Percentiles rank a stretch among this genome's conserved stretches.
phyloP scores from a whole-genome alignment of 1,140 invertebrate genomes.

The Gonatopus flavifemur region DNA sequence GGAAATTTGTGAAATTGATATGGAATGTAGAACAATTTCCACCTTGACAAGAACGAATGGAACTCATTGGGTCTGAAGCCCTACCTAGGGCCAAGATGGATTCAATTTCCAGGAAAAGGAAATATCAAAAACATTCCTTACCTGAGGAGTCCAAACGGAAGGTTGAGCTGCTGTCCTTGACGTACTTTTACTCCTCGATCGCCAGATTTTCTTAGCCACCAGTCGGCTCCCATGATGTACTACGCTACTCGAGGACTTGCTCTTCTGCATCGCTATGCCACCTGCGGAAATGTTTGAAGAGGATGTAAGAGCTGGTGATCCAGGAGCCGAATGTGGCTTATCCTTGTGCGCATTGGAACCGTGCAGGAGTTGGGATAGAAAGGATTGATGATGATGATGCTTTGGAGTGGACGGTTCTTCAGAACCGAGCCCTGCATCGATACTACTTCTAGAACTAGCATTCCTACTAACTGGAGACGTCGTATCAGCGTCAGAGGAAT shows the following conservation, averaged over 20 bases:
- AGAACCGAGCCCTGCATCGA: constrained; percentile 57
- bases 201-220: constrained; percentile 81
- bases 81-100: neutral
- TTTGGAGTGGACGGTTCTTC: constrained; percentile 57
- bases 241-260: constrained; percentile 82
- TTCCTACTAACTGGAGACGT: constrained; percentile 54
- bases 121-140: too few species aligned
- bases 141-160: constrained; percentile 77
- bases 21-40: too few species aligned
- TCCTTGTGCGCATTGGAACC: constrained; percentile 60
- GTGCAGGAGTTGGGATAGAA: constrained; percentile 68
- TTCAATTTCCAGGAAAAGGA: constrained; percentile 5
- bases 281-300: constrained; percentile 53
- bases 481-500: constrained; percentile 56
- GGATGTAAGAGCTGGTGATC: constrained; percentile 56
- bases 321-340: constrained; percentile 54
- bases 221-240: constrained; percentile 72
- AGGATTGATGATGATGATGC: constrained; percentile 63
- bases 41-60: too few species aligned
- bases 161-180: constrained; percentile 62
- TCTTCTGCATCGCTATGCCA: constrained; percentile 79
- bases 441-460: constrained; percentile 61
- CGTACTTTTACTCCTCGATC: constrained; percentile 77
- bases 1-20: too few species aligned
- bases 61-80: too few species aligned